Evolutionary conservation across 2,888 invertebrate species (phyloP), one percentile per base, ranked within the genome.

Genomic region (Melieria omissa): DNA sequence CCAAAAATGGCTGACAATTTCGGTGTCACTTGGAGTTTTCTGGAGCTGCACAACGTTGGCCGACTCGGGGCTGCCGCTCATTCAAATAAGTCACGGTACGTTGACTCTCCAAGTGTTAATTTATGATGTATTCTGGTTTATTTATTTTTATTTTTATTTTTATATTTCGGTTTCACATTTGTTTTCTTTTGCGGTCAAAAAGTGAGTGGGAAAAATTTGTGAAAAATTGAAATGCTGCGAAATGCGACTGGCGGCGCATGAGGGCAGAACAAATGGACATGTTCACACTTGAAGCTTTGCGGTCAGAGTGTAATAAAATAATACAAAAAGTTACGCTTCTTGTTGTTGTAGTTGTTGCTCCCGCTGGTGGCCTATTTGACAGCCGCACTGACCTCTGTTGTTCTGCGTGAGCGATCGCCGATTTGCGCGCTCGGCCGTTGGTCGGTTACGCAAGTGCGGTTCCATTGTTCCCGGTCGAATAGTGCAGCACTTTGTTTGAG

Each of bases 41-140:
- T 71, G 74, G 47, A 78, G 71, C 55, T 75, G 77, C 73, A 74
- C 75, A 69, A 41, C 73, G 65, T 74, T 74, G 42, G 80, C 72
- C 44, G 77, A 80, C 75, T 75, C 78, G 77, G 84, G 82, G 65
- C 78, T 85, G 78, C 82, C 85, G 72, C 78, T 85, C 75, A 84
- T 85, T 79, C 85, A 86, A 81, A 84, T 85, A 76, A 85, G 84
- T 82, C 83, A 84, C 79, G 85, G 85, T 85, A 78, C 81, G 85
- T 81, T 80, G 79, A 78, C 71, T 74, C 45, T 44, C 42, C n/a
- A 16, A 67, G 44, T 65, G 52, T 4, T 29, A 55, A 46, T 55
- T 63, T 29, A 55, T 44, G 29, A 3, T 29, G 29, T 29, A 29
- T 52, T 52, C 52, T 14, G 52, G n/a, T 52, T 8, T 52, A 52